Conservation (phyloP, 2,797 vertebrate genomes). For the Pangasius macronema region DNA sequence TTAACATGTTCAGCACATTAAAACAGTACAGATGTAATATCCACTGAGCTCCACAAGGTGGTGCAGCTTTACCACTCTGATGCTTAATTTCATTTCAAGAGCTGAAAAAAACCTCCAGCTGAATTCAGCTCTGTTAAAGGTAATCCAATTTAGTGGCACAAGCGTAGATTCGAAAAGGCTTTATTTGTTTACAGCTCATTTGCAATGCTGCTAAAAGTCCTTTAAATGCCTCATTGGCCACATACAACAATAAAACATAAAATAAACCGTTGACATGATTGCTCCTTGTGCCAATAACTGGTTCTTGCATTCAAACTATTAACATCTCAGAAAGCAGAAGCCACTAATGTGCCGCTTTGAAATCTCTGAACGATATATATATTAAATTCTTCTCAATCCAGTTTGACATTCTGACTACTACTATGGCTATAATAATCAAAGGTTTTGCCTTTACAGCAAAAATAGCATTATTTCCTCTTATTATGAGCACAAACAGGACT, state of each 20-base stretch:
- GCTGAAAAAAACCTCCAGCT: not conserved
- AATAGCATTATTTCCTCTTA: not conserved
- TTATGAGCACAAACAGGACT: not conserved
- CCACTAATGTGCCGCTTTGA: not conserved
- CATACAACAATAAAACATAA: not conserved
- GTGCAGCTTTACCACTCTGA: slow-evolving; percentile 6
- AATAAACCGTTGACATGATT: not conserved
- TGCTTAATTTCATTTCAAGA: not conserved
- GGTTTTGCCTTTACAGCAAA: not conserved
- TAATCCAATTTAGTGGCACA: slow-evolving; percentile 8
- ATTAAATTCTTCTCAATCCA: not conserved
- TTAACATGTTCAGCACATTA: not conserved
- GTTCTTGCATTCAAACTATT: not conserved
- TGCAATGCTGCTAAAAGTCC: not conserved
- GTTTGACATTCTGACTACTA: not conserved
- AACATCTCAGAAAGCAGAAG: not conserved
- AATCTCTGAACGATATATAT: not conserved
- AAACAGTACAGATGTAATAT: not conserved
- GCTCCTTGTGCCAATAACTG: not conserved
- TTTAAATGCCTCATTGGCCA: not conserved
- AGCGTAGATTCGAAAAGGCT: not conserved
- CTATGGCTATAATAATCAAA: not conserved
- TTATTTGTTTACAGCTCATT: slow-evolving; percentile 10
- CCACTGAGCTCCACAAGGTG: slow-evolving; percentile 16
- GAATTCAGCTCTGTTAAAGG: slow-evolving; percentile 6